Evolutionary conservation across 2,113 vertebrate genomes (phyloP).

Genomic region (Channa argus): DNA sequence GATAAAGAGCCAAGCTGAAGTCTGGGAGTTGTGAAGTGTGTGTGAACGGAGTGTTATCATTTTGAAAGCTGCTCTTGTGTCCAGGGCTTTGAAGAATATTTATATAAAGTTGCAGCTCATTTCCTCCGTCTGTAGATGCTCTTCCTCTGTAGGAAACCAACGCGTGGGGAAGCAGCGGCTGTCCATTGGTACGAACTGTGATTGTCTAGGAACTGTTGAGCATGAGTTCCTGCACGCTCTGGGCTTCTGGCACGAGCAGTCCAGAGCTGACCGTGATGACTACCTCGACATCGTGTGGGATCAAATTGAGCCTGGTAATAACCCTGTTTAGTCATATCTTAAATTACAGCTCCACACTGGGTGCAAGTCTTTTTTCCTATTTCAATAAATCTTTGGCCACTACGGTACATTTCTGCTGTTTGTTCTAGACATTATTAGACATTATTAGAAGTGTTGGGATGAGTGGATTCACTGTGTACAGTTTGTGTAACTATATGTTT

Average conservation of each 20-base stretch:
- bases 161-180: constrained; percentile 82
- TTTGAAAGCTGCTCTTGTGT: too few species aligned
- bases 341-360: not conserved
- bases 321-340: not conserved
- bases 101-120: not conserved
- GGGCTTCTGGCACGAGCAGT: constrained; percentile 95
- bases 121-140: constrained; percentile 83
- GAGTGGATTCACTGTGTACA: too few species aligned
- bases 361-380: too few species aligned
- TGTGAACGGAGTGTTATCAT: too few species aligned
- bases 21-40: too few species aligned
- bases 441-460: too few species aligned
- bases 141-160: constrained; percentile 87
- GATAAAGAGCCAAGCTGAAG: too few species aligned
- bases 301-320: constrained; percentile 84
- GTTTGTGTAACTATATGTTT: too few species aligned
- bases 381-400: too few species aligned
- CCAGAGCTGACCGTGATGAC: constrained; percentile 89
- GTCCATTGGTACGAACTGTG: constrained; percentile 88
- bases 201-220: constrained; percentile 85
- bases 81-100: too few species aligned
- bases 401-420: too few species aligned
- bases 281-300: constrained; percentile 89
- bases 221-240: constrained; percentile 92
- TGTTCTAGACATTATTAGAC: too few species aligned